These are phyloP conservation scores for Eleutherodactylus coqui DNA, from an alignment of 2,797 vertebrate species.

Conservation along the genomic window DNA sequence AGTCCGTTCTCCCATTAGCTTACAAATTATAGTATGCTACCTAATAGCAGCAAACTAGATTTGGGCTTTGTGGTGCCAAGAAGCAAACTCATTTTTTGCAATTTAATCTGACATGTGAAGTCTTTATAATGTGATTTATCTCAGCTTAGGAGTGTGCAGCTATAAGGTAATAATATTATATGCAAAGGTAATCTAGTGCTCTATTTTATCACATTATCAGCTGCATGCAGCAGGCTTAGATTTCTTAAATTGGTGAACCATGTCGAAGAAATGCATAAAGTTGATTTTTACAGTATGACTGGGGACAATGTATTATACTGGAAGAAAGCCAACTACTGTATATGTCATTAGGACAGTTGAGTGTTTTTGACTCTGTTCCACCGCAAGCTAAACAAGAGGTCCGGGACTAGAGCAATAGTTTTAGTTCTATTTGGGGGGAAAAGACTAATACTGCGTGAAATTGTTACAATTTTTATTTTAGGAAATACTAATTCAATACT, in stretches of 20 bases:
- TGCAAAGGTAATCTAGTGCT: not conserved
- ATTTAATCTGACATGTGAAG: not conserved
- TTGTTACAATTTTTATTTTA: too few species aligned
- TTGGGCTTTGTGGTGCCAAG: not conserved
- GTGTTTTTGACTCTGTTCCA: slow-evolving; percentile 17
- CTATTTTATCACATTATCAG: not conserved
- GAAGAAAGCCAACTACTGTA: slow-evolving; percentile 11
- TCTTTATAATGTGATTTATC: not conserved
- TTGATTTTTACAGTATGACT: not conserved
- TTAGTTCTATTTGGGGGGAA: not conserved
- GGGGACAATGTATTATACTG: not conserved
- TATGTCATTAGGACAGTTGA: not conserved
- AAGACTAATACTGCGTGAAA: too few species aligned
- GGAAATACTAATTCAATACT: too few species aligned
- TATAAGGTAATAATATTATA: not conserved
- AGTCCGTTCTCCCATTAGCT: not conserved
- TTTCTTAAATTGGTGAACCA: not conserved
- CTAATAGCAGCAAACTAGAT: not conserved
- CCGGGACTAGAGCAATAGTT: not conserved
- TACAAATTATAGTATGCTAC: not conserved
- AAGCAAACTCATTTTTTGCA: not conserved
- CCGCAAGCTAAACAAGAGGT: not conserved
- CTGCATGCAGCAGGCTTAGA: not conserved
- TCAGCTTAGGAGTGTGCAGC: not conserved
- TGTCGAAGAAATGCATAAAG: too few species aligned